A percentile compares a stretch with the other conserved stretches of the same genome.
Evolutionary conservation across 2,888 invertebrate species (phyloP).

Genomic region (Iselma pallidipennis): DNA sequence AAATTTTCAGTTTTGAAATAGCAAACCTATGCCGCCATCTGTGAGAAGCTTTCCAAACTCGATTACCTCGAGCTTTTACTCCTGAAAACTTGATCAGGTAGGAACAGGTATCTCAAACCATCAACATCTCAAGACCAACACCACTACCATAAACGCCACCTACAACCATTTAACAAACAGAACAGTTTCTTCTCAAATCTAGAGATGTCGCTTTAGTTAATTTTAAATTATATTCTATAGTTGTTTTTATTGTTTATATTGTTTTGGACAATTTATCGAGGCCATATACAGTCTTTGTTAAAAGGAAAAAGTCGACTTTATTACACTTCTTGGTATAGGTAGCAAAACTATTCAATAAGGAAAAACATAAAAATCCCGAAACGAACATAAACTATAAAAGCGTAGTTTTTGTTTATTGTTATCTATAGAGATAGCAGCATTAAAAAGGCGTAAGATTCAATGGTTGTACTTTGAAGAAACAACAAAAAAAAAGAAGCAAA

Average conservation of each 20-base stretch:
- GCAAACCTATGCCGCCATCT: not conserved
- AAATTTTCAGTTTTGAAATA: too few relatives aligned
- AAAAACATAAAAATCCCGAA: slow-evolving; percentile 1
- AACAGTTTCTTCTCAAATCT: not conserved
- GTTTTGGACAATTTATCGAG: not conserved
- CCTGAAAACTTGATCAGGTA: too few relatives aligned
- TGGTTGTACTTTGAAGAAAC: too few relatives aligned
- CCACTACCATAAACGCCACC: too few relatives aligned
- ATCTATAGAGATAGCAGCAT: not conserved
- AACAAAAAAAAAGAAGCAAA: too few relatives aligned
- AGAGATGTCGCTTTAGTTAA: not conserved
- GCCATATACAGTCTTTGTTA: not conserved
- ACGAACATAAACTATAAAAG: not conserved
- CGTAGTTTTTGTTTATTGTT: too few relatives aligned
- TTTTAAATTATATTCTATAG: not conserved
- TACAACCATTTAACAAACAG: not conserved
- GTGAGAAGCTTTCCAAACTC: not conserved
- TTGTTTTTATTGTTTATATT: not conserved
- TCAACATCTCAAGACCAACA: not conserved
- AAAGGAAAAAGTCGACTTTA: too few relatives aligned
- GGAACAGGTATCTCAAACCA: not conserved
- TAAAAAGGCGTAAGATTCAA: too few relatives aligned
- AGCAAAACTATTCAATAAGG: not conserved
- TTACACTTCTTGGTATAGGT: not conserved
- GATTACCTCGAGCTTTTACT: too few relatives aligned